Evolutionary conservation across 2,888 invertebrate genomes (phyloP).

Genomic region (Itoplectis maculator): DNA sequence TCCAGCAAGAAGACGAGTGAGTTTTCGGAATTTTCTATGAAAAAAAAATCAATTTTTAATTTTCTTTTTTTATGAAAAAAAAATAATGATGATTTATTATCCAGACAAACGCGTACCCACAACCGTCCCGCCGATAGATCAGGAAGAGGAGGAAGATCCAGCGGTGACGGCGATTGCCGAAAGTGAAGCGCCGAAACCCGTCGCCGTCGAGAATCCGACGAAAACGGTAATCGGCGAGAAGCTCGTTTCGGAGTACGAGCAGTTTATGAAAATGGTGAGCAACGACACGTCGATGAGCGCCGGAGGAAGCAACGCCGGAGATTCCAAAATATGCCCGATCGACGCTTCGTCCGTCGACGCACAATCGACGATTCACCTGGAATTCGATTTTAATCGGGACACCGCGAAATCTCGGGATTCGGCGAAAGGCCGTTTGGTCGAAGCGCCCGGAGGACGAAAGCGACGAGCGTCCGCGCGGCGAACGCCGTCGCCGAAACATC

Average conservation of each 20-base stretch:
- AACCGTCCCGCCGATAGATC: slow-evolving; percentile 45
- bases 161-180: slow-evolving; percentile 13
- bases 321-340: not conserved
- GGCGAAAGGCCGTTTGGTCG: not conserved
- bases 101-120: slow-evolving; percentile 44
- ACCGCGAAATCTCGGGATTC: slow-evolving; percentile 36
- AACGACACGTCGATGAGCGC: slow-evolving; percentile 66
- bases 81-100: not conserved
- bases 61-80: not conserved
- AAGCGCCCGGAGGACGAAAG: slow-evolving; percentile 18
- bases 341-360: slow-evolving; percentile 38
- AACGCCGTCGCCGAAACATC: slow-evolving; percentile 35
- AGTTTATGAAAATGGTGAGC: slow-evolving; percentile 87
- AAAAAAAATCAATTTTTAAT: not conserved
- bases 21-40: slow-evolving; percentile 2
- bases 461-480: slow-evolving; percentile 28
- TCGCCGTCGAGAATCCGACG: slow-evolving; percentile 1
- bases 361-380: slow-evolving; percentile 59
- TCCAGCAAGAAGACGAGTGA: slow-evolving; percentile 45
- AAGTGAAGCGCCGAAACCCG: not conserved
- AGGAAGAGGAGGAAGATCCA: slow-evolving; percentile 17
- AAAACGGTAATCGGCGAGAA: slow-evolving; percentile 78
- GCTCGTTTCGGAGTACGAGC: slow-evolving; percentile 86
- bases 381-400: slow-evolving; percentile 57
- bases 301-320: not conserved